phyloP scores from a whole-genome alignment of 1,140 invertebrate genomes.

The Homarus americanus region DNA sequence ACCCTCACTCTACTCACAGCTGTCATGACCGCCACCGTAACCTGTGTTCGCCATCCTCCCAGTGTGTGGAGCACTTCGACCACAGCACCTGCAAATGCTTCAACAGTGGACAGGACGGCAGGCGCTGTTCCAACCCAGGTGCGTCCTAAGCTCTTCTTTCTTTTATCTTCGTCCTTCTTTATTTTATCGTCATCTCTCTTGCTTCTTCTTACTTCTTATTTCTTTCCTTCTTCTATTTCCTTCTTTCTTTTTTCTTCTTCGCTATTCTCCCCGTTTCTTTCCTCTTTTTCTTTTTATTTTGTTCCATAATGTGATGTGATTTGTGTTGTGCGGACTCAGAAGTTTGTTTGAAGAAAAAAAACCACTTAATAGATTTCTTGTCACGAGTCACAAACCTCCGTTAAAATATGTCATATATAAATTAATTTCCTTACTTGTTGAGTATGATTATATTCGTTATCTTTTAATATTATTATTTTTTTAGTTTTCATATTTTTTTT shows the following conservation, averaged over 20 bases:
- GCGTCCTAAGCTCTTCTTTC: neutral
- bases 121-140: constrained; percentile 25
- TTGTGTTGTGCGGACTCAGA: no score
- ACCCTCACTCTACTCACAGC: constrained; percentile 4
- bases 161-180: neutral
- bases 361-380: no score
- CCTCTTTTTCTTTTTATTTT: neutral
- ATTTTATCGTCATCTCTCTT: neutral
- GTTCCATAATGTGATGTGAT: no score
- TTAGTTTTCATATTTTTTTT: no score
- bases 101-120: constrained; percentile 48
- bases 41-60: constrained; percentile 27
- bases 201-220: neutral
- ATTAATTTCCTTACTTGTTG: no score
- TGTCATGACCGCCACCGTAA: constrained; percentile 42
- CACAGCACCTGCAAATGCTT: constrained; percentile 64
- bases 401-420: no score
- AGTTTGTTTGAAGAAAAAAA: no score
- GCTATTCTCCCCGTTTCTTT: neutral
- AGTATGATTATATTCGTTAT: no score
- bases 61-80: constrained; percentile 64
- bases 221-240: neutral
- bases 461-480: no score
- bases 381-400: no score
- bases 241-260: neutral